Percentiles rank a stretch among this genome's conserved stretches.
These are phyloP conservation scores for Operophtera brumata DNA, from an alignment of 2,888 invertebrate species.

Conservation along the genomic window DNA sequence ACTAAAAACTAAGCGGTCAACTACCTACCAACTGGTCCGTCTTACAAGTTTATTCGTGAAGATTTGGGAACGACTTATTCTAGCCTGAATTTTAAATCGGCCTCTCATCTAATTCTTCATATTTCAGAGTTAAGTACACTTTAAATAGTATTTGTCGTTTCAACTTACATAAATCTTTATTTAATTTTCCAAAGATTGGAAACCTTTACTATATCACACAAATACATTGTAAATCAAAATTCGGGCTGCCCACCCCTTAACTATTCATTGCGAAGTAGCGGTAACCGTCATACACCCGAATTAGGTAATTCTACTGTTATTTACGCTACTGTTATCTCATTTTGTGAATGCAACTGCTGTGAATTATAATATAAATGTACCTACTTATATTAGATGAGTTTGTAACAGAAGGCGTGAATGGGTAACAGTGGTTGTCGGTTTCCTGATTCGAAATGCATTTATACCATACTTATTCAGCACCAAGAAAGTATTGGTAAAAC, in stretches of 20 bases:
- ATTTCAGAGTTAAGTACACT: neutral
- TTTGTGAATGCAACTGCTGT: slow-evolving; percentile 17
- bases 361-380: slow-evolving; percentile 18
- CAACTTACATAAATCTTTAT: neutral
- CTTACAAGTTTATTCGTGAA: too few species aligned
- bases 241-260: slow-evolving; percentile 42
- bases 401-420: neutral
- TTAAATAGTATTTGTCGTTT: neutral
- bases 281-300: slow-evolving; percentile 18
- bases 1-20: too few species aligned
- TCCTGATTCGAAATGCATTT: too few species aligned
- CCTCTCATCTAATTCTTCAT: neutral
- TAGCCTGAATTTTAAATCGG: too few species aligned
- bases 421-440: too few species aligned
- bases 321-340: slow-evolving; percentile 14
- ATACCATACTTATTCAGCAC: too few species aligned
- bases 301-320: slow-evolving; percentile 23
- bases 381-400: slow-evolving; percentile 4
- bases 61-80: too few species aligned
- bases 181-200: neutral
- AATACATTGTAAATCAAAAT: slow-evolving; percentile 43
- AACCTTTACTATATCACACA: slow-evolving; percentile 26
- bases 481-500: too few species aligned
- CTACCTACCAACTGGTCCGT: too few species aligned
- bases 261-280: slow-evolving; percentile 44